These are phyloP conservation scores for Allygus modestus DNA, from an alignment of 2,888 invertebrate genomes.

Conservation along the genomic window DNA sequence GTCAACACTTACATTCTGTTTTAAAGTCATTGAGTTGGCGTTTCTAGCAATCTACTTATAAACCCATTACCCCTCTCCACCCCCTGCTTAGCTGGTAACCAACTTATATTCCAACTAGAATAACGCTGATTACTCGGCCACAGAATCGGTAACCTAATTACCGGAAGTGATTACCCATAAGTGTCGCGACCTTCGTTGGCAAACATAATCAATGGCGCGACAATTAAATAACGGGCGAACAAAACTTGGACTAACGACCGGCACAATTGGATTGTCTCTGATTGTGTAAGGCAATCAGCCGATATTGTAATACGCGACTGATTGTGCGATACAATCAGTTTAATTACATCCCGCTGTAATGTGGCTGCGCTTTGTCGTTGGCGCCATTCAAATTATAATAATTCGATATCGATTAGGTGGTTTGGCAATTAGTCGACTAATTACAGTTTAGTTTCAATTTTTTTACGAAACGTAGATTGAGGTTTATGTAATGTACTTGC, in stretches of 20 bases:
- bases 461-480: no score
- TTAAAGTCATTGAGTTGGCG: no score
- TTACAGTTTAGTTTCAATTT: no score
- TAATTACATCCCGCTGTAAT: constrained; percentile 27
- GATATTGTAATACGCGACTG: constrained; percentile 49
- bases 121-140: background rate
- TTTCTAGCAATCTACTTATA: no score
- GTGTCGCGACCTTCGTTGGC: constrained; percentile 29
- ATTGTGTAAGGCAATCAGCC: constrained; percentile 58
- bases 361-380: constrained; percentile 22
- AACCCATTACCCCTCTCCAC: no score
- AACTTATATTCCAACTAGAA: background rate
- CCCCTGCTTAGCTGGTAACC: no score
- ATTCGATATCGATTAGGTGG: constrained; percentile 8
- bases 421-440: background rate
- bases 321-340: constrained; percentile 49
- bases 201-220: constrained; percentile 41
- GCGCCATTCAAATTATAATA: constrained; percentile 6
- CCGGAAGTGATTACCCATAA: background rate
- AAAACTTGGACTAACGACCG: constrained; percentile 43
- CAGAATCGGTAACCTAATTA: background rate
- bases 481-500: no score
- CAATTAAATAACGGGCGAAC: constrained; percentile 42
- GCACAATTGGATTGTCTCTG: constrained; percentile 44
- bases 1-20: no score